Evolutionary conservation across 2,888 invertebrate species (phyloP), one percentile per base, ranked within the genome.

Genomic region (Oscheius myriophilus): DNA sequence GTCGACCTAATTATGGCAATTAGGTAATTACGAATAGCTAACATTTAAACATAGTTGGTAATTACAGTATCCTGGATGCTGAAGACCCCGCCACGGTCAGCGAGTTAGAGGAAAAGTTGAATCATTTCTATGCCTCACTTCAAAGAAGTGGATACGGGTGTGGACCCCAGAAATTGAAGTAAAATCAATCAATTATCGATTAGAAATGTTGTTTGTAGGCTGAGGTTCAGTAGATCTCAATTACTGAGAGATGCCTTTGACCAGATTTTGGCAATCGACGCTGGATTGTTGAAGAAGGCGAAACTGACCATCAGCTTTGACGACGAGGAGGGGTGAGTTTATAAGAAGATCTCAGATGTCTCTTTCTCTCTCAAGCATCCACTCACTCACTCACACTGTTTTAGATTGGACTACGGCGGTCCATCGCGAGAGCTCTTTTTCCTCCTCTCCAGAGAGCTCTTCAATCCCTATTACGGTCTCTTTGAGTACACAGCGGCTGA

Each of bases 401-500:
- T 46, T 81, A 89, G 89, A 41, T 89, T 97, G 70, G 97, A 97
- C 89, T 97, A 97, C 88, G 96, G 97, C 53, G 97, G 97, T 0
- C 96, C 96, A 1, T 95, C 95, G 14, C 90, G 96, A 39, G 97
- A 97, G 89, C 96, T 97, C 89, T 97, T 97, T 91, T 96, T 96
- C 88, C 91, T 97, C 39, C 90, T 97, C n/a, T 96, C 96, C 0
- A 90, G 96, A 64, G 95, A 97, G 87, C 90, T 97, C 12, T 97
- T 97, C 89, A 96, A 97, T 90, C 97, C 97, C 0, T 96, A 96
- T 88, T 96, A 97, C 85, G 96, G 96, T 0, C 91, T 96, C 70
- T 97, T 97, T 88, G 96, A 97, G 89, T 97, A 97, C 87, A 95
- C 96, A 0, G 96, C 96, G 55, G 95, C 95, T 87, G 96, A 97